A percentile compares a stretch with the other conserved stretches of the same genome.
Evolutionary conservation across 2,113 vertebrate genomes (phyloP).

Genomic region (Xiphophorus maculatus): DNA sequence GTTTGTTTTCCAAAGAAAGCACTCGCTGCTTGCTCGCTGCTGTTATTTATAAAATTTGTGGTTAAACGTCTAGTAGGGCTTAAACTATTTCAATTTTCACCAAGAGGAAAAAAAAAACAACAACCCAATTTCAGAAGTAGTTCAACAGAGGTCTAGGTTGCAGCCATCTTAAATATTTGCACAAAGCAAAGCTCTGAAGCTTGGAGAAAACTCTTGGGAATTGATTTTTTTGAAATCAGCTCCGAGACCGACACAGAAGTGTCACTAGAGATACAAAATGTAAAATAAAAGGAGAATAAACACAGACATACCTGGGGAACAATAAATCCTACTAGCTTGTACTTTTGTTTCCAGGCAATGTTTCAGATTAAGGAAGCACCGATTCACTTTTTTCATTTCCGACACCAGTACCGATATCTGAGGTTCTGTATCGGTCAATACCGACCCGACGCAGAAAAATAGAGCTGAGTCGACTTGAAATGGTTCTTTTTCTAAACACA

Average conservation of each 20-base stretch:
- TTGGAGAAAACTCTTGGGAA: background rate
- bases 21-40: constrained; percentile 54
- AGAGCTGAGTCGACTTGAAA: no score
- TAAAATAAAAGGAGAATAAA: constrained; percentile 29
- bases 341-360: constrained; percentile 25
- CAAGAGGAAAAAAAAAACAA: constrained; percentile 46
- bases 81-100: constrained; percentile 69
- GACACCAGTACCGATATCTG: no score
- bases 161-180: constrained; percentile 72
- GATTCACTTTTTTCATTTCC: no score
- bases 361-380: constrained; percentile 22
- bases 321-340: constrained; percentile 28
- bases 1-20: constrained; percentile 79
- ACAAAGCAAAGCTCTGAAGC: constrained; percentile 45
- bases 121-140: constrained; percentile 57
- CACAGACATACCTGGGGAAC: constrained; percentile 14
- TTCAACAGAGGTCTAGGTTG: constrained; percentile 42
- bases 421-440: no score
- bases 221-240: constrained; percentile 11
- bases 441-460: no score
- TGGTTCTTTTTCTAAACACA: no score
- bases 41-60: constrained; percentile 69
- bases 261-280: constrained; percentile 46
- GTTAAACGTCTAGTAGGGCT: constrained; percentile 51
- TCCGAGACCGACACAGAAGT: constrained; percentile 39